Evolutionary conservation across 2,888 invertebrate species (phyloP), one percentile per base, ranked within the genome.

Genomic region (Philaethria dido): DNA sequence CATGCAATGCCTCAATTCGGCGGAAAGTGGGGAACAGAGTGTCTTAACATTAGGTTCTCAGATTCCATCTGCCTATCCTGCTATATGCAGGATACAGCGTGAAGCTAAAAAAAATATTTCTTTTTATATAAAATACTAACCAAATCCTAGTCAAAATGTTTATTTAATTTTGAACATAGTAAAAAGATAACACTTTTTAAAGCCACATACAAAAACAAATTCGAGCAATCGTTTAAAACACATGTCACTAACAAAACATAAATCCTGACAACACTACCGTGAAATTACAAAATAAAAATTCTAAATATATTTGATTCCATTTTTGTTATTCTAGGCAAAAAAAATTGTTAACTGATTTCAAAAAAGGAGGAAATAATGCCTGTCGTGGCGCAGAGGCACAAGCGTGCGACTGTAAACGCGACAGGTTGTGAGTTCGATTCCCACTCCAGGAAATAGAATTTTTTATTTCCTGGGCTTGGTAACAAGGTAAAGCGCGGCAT

Each of bases 221-320:
- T n/a, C n/a, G 3, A 22, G 9, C 22, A 42, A 57, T 57, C 55
- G 36, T 22, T 57, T 57, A 8, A 57, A 42, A 22, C 55, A 57
- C 39, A n/a, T 42, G 55, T 39, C 55, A 22, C 55, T 57, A 39
- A 14, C 39, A 39, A 42, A 57, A 57, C 55, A 57, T 57, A 39
- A 39, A 39, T 57, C 33, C 39, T 20, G 39, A 55, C 55, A 39
- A 55, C 8, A n/a, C 20, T 11, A 14, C 55, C 14, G n/a, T n/a
- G 20, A 39, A 55, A 20, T 55, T 55, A 22, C 39, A 6, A 39
- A 22, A 55, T 55, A 36, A 42, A 57, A 39, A 11, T 36, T 39
- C 20, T n/a, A 57, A 57, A 57, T 57, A 57, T 36, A 57, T 39
- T 22, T 39, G 13, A 22, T 20, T 5, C 8, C 5, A 22, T 14